Conservation (phyloP, 2,888 invertebrate genomes). For the Orchesellides sinensis region DNA sequence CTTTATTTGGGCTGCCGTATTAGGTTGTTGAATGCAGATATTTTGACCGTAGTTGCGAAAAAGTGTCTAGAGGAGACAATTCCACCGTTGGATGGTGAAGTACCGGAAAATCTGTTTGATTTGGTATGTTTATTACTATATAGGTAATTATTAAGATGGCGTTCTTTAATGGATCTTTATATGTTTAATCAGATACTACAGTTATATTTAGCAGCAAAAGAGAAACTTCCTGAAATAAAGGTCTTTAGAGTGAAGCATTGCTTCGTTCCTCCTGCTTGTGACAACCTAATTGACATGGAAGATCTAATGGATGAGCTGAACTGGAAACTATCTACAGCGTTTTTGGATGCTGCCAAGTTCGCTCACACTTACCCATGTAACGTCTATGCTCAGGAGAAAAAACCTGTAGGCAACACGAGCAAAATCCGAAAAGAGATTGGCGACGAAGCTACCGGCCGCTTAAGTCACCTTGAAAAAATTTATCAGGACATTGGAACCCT, state of each 20-base stretch:
- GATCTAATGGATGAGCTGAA: background rate
- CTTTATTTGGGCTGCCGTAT: slow-evolving; percentile 6
- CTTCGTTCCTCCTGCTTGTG: background rate
- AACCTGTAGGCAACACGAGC: no score
- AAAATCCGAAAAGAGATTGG: no score
- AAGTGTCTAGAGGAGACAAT: background rate
- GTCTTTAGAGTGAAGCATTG: background rate
- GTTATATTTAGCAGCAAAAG: no score
- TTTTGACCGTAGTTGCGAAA: background rate
- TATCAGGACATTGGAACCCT: background rate
- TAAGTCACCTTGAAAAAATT: no score
- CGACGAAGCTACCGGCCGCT: no score
- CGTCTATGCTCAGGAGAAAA: no score
- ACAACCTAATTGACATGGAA: background rate
- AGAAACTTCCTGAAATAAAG: background rate
- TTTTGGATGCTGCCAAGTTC: background rate
- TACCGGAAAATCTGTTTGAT: background rate
- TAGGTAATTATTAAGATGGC: no score
- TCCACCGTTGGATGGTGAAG: background rate
- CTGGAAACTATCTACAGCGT: background rate
- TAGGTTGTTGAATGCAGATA: background rate
- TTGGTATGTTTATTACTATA: background rate
- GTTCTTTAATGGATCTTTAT: no score
- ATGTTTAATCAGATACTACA: no score
- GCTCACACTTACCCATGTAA: background rate